Conservation (phyloP, 2,888 invertebrate species). For the Vesta saturnalis region DNA sequence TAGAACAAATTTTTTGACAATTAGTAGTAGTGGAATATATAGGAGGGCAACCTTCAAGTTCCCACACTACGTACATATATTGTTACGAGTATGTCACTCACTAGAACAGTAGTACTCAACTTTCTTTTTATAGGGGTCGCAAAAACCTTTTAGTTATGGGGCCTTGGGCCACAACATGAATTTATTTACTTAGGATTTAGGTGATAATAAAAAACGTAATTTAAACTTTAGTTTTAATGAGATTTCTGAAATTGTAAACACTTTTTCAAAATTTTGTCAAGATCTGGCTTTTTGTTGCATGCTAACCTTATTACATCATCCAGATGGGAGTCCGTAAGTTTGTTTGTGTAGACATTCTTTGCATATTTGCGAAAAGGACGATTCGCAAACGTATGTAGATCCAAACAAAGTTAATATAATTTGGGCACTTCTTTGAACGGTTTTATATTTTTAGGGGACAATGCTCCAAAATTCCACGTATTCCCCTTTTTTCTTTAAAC, state of each 20-base stretch:
- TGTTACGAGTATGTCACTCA: too few relatives aligned
- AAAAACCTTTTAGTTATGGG: too few relatives aligned
- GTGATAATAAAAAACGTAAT: too few relatives aligned
- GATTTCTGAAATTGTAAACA: neutral
- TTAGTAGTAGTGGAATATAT: too few relatives aligned
- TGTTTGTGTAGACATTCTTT: neutral
- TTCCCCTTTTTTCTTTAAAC: neutral
- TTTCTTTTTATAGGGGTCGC: too few relatives aligned
- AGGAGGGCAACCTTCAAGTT: too few relatives aligned
- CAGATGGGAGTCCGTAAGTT: neutral
- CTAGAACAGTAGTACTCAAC: too few relatives aligned
- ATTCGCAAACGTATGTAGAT: neutral
- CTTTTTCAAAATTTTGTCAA: neutral
- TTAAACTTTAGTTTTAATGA: neutral
- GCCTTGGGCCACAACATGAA: too few relatives aligned
- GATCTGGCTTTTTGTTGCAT: neutral
- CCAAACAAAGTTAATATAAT: neutral
- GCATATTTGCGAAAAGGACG: neutral
- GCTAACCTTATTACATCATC: constrained; percentile 3
- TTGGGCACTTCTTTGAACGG: neutral
- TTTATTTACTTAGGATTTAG: too few relatives aligned
- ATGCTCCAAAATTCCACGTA: constrained; percentile 1
- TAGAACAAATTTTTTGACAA: too few relatives aligned
- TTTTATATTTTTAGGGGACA: neutral
- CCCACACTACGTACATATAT: too few relatives aligned